Base-by-base conservation (phyloP, 92 coral and sea anemone genomes). In the Epizoanthus scotinus region DNA sequence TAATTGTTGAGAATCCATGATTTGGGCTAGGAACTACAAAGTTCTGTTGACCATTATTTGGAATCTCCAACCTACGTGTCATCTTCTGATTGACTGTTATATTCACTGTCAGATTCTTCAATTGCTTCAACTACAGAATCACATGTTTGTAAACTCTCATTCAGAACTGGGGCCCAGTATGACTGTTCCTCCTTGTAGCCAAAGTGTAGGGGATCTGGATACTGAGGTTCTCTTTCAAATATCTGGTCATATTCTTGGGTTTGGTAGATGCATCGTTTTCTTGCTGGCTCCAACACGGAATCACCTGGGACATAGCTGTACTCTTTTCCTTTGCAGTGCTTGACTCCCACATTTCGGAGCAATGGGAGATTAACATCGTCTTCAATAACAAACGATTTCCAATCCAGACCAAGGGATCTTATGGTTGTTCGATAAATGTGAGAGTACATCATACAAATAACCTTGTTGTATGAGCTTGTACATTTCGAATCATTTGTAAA, bases 391-490 rank as follows among this genome's bases (percentile, higher is more conserved):
- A 25, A 74, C 28, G 36, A 54, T 31, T 74, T 74, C 81, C 81
- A 63, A 47, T 54, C 36, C 17, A 74, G 81, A 0, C 81, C 81
- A 20, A 74, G 81, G 56, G 56, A 54, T 47, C 81, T 13, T 5
- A 74, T 26, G 18, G 56, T 66, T 9, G 67, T 74, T 5, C 67
- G 56, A 38, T 74, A 74, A 8, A 74, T 31, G 20, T 74, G 81
- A 54, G 22, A 26, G 59, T 74, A 74, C 81, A 74, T 74, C 81
- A 74, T 74, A 3, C 65, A 34, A 22, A 74, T 74, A 0, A 21
- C 60, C 10, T 74, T 74, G 27, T 54, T 52, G 67, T 54, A 52
- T 31, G 4, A 19, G 66, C 21, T 74, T 19, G 13, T 18, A 2
- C 66, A 22, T 21, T 74, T 50, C 7, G 44, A 5, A 74, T 22